Base-by-base conservation (phyloP, 2,797 vertebrate genomes). In the Lepus oiostolus region DNA sequence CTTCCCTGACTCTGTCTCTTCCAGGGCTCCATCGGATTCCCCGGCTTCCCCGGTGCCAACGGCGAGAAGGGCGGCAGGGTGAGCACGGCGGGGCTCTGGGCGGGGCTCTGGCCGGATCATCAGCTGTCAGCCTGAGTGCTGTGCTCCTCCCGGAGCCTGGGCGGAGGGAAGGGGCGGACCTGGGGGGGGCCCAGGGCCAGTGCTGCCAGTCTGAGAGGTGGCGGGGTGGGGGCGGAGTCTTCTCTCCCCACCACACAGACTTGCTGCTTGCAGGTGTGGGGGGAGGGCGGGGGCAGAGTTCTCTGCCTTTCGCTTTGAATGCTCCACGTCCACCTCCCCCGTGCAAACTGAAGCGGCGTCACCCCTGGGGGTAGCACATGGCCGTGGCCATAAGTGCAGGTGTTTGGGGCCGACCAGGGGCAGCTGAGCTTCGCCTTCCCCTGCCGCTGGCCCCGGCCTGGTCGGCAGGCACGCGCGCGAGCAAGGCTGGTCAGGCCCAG, bases 21-120 rank as follows among this genome's bases (percentile, higher is more conserved):
- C 77, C 98, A 99, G 99, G 99, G 99, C 94, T 99, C 99, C 21
- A 99, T 99, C 52, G 99, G 99, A 96, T 99, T 99, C 98, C 99
- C 99, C 97, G 99, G 99, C 85, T 99, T 99, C 96, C 98, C 99
- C n/a, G 99, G 99, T 3, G 98, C 99, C 97, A 99, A 99, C 0
- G 99, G 99, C 97, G 99, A 99, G 98, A 99, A 99, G 97, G 99
- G 99, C 87, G 99, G 99, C 95, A 98, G 99, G 99, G 99, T 99
- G 99, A 97, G 99, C 97, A 89, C 8, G 0, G 0, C 38, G 1
- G 54, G 7, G 0, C 1, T 1, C 26, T 2, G 21, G 32, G 0
- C 19, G 0, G 26, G 63, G 0, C 1, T 32, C 26, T 1, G 1
- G 35, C 35, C 35, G 35, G 35, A 35, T 35, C 35, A 35, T 35